Evolutionary conservation across 2,113 vertebrate genomes (phyloP).

Genomic region (Oxyruncus cristatus): DNA sequence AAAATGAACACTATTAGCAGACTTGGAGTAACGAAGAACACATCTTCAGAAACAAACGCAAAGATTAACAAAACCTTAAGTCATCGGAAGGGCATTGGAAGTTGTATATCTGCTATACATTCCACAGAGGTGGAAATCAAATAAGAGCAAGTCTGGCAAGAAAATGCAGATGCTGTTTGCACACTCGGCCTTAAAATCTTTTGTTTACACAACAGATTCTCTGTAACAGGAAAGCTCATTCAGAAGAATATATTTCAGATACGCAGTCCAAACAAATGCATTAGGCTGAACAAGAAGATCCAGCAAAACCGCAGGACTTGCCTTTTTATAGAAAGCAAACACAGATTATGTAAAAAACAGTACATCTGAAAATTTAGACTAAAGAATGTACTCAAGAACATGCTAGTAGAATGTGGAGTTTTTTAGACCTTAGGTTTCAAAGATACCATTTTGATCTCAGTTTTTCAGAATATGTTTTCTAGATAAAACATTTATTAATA

Average conservation of each 20-base stretch:
- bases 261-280: background rate
- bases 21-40: background rate
- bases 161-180: background rate
- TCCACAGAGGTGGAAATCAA: background rate
- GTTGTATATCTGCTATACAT: too few species aligned
- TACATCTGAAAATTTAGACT: background rate
- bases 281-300: background rate
- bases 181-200: background rate
- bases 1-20: background rate
- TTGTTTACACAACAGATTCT: background rate
- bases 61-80: background rate
- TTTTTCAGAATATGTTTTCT: background rate
- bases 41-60: background rate
- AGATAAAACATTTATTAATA: background rate
- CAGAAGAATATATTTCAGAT: background rate
- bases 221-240: background rate
- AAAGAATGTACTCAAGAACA: background rate
- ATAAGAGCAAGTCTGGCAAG: background rate
- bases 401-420: fast-evolving
- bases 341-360: background rate
- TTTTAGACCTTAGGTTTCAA: background rate
- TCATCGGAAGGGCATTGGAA: background rate
- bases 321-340: background rate
- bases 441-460: background rate
- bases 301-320: background rate